Conservation (phyloP, 2,797 vertebrate genomes). For the Lophotriccus pileatus region DNA sequence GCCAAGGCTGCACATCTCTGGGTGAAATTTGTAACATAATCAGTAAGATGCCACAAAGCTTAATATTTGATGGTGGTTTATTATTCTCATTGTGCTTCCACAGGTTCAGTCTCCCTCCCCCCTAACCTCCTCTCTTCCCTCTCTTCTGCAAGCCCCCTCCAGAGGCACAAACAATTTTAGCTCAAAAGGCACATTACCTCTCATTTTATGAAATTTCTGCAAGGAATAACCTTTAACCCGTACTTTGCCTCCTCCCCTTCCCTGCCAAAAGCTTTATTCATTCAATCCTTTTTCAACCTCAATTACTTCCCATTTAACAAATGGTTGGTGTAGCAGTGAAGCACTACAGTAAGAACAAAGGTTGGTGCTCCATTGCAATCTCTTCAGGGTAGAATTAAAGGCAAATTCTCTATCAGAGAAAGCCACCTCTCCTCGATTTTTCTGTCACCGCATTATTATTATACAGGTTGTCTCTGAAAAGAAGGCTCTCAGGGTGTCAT, state of each 20-base stretch:
- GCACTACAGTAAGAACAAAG: slow-evolving; percentile 65
- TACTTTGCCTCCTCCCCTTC: slow-evolving; percentile 54
- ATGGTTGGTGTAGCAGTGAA: slow-evolving; percentile 57
- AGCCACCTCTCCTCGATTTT: slow-evolving; percentile 48
- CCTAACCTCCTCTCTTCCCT: background rate
- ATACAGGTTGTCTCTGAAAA: slow-evolving; percentile 63
- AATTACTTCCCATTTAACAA: slow-evolving; percentile 72
- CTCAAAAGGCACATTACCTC: slow-evolving; percentile 61
- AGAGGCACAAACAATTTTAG: slow-evolving; percentile 21
- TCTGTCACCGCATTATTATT: slow-evolving; percentile 55
- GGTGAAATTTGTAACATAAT: background rate
- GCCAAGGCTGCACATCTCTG: background rate
- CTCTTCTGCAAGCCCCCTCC: slow-evolving; percentile 1
- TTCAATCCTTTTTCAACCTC: slow-evolving; percentile 61
- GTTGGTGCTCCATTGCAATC: slow-evolving; percentile 64
- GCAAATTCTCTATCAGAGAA: slow-evolving; percentile 55
- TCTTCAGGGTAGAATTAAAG: slow-evolving; percentile 59
- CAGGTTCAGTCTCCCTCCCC: background rate
- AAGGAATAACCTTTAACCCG: slow-evolving; percentile 59
- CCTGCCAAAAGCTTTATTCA: slow-evolving; percentile 64
- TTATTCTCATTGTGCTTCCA: background rate
- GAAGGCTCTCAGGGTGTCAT: slow-evolving; percentile 53
- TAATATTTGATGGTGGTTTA: slow-evolving; percentile 14
- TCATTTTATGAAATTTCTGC: slow-evolving; percentile 65
- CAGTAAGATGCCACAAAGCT: background rate